Base-by-base conservation (phyloP, 1,140 invertebrate genomes). In the Drosophila fuyamai region DNA sequence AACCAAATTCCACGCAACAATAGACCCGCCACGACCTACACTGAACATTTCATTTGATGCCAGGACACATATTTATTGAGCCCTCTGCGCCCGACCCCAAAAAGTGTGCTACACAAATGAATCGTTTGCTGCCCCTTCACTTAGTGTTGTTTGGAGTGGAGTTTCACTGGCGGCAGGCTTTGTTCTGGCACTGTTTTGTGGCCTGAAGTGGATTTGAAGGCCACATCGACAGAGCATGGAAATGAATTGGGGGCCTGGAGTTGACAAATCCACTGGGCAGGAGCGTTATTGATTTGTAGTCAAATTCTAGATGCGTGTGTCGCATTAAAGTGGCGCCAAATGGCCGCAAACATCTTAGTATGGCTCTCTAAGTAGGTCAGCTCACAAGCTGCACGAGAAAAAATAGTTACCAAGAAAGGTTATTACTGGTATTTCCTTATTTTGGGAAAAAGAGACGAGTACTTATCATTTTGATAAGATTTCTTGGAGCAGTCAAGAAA, bases 1-100 rank as follows among this genome's bases (percentile, higher is more conserved):
- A 59, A 66, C 53, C 61, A 83, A 83, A 83, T 84, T 58, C 36
- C 75, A 51, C 57, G 81, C 81, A 43, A 83, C 71, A 84, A 76
- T 83, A 53, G 76, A 76, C 58, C 65, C 32, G 48, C 59, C 76
- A 76, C 58, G 81, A 72, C 71, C 66, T 56, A 67, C 72, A 76
- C 81, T 82, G 70, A 80, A 81, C 82, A 83, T 83, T 84, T 79
- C 72, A 84, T 79, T 67, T 62, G 58, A 68, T 76, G 81, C 50
- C 62, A 72, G 57, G 50, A 60, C 50, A 43, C 76, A 56, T 54
- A 65, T 79, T 68, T 82, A 81, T 81, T 71, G 67, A 59, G 32
- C 46, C 46, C 72, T 14, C 43, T 16, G 9, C 14, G n/a, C 27
- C 13, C 36, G 4, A 7, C 67, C 41, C 40, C 59, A 55, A 77